A percentile compares a stretch with the other conserved stretches of the same genome.
These are phyloP conservation scores for Atta cephalotes DNA, from an alignment of 1,140 invertebrate genomes.

Conservation along the genomic window DNA sequence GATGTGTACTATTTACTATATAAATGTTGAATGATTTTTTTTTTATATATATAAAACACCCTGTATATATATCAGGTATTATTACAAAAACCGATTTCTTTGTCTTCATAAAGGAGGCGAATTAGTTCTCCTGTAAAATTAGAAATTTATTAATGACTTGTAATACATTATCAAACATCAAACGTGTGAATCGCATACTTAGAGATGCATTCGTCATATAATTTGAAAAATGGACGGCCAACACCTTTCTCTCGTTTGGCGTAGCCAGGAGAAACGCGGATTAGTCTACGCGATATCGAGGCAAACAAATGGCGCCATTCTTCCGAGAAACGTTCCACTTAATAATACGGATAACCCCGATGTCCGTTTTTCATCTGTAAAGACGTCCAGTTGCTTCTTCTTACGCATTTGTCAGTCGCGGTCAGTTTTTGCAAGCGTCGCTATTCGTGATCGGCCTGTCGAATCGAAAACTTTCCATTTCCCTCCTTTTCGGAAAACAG, in stretches of 20 bases:
- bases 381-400: constrained; percentile 66
- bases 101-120: background rate
- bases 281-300: constrained; percentile 64
- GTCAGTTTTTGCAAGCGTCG: constrained; percentile 74
- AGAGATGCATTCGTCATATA: background rate
- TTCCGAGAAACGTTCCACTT: constrained; percentile 72
- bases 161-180: background rate
- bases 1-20: too few species aligned
- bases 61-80: background rate
- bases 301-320: constrained; percentile 73
- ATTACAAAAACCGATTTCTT: background rate
- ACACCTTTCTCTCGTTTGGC: constrained; percentile 27
- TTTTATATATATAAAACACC: too few species aligned
- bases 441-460: constrained; percentile 66
- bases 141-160: constrained; percentile 6
- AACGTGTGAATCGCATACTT: background rate
- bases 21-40: too few species aligned
- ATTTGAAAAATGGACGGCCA: constrained; percentile 27
- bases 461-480: constrained; percentile 34
- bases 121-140: background rate
- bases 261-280: constrained; percentile 49
- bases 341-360: constrained; percentile 72
- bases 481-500: background rate
- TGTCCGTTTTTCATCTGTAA: constrained; percentile 72
- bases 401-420: constrained; percentile 70